Conservation (phyloP, 1,140 invertebrate species). For the Adelges cooleyi region DNA sequence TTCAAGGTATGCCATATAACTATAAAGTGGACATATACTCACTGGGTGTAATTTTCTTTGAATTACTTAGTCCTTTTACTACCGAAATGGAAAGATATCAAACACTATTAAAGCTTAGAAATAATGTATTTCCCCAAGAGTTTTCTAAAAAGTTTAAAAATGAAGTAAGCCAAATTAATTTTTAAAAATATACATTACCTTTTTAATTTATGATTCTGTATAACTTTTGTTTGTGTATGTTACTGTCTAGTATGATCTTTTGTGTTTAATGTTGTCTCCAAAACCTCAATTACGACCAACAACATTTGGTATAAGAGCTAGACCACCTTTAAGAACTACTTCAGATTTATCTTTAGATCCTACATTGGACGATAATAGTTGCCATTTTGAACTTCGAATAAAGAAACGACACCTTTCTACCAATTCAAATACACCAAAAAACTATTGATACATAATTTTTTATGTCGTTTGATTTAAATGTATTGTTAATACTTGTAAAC, state of each 20-base stretch:
- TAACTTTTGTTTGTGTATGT: no score
- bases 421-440: not conserved
- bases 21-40: conserved; percentile 97
- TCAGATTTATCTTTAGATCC: conserved; percentile 28
- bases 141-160: conserved; percentile 52
- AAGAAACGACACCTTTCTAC: conserved; percentile 15
- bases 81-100: conserved; percentile 79
- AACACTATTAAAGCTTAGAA: conserved; percentile 49
- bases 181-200: conserved; percentile 5
- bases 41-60: conserved; percentile 85
- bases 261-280: conserved; percentile 63
- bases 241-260: conserved; percentile 52
- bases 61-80: conserved; percentile 74
- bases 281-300: conserved; percentile 62
- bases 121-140: conserved; percentile 54
- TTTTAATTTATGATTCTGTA: conserved; percentile 17
- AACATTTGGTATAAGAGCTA: conserved; percentile 54
- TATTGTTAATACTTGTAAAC: no score
- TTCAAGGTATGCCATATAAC: conserved; percentile 62
- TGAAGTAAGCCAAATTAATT: conserved; percentile 47
- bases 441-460: no score
- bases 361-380: conserved; percentile 34
- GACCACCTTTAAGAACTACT: conserved; percentile 40
- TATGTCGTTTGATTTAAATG: no score
- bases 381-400: conserved; percentile 42